Conservation (phyloP, 1,140 invertebrate genomes). For the Drosophila tani region DNA sequence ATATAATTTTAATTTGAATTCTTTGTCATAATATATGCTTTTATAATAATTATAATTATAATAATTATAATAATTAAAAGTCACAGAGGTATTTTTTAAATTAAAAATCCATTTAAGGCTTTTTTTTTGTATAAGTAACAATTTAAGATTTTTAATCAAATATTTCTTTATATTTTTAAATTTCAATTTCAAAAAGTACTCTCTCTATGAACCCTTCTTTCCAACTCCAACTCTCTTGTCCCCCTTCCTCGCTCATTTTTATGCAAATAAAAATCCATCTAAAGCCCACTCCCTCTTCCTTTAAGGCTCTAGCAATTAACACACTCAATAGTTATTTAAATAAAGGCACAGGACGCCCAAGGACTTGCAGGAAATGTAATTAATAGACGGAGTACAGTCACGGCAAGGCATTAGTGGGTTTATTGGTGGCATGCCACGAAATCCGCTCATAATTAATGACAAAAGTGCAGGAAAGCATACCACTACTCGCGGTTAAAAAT, state of each 20-base stretch:
- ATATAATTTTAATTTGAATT: too few relatives aligned
- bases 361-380: conserved; percentile 46
- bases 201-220: too few relatives aligned
- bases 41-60: too few relatives aligned
- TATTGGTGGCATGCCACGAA: conserved; percentile 18
- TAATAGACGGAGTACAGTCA: conserved; percentile 43
- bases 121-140: too few relatives aligned
- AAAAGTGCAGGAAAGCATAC: conserved; percentile 55
- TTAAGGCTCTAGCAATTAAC: conserved; percentile 14
- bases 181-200: too few relatives aligned
- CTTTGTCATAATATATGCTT: too few relatives aligned
- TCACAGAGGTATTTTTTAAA: too few relatives aligned
- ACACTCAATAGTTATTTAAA: conserved; percentile 26
- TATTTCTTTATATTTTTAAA: too few relatives aligned
- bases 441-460: conserved; percentile 70
- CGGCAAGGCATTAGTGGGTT: not conserved
- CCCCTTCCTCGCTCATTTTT: not conserved
- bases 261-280: conserved; percentile 70
- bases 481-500: conserved; percentile 59
- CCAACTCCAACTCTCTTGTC: not conserved
- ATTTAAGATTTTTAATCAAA: too few relatives aligned
- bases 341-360: not conserved
- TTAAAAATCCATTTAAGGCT: too few relatives aligned
- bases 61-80: too few relatives aligned
- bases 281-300: not conserved